Percentiles rank a stretch among this genome's conserved stretches.
phyloP scores from a whole-genome alignment of 2,113 vertebrate genomes.

The Coturnix japonica region DNA sequence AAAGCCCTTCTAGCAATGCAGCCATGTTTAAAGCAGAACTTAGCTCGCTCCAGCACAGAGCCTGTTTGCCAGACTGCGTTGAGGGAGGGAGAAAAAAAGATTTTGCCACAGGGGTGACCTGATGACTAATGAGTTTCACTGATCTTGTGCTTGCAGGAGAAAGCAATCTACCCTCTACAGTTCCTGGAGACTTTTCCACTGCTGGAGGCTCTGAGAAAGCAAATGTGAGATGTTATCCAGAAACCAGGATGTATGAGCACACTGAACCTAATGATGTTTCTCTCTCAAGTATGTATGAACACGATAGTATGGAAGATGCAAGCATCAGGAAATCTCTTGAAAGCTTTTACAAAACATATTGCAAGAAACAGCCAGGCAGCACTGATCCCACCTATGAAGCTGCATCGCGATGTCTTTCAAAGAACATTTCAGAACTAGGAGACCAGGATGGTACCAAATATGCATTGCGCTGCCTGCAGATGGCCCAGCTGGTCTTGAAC shows the following conservation, averaged over 20 bases:
- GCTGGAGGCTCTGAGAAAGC: not conserved
- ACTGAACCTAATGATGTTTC: not conserved
- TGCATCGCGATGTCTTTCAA: constrained; percentile 55
- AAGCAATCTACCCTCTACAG: not conserved
- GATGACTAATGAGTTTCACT: constrained; percentile 13
- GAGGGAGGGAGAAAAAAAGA: not conserved
- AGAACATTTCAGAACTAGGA: constrained; percentile 70
- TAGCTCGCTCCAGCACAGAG: not conserved
- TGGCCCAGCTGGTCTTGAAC: constrained; percentile 77
- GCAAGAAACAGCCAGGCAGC: not conserved
- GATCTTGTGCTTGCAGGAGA: constrained; percentile 69
- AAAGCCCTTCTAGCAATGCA: not conserved
- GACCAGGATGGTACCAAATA: constrained; percentile 59
- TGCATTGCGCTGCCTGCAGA: constrained; percentile 58
- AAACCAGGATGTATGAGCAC: not conserved
- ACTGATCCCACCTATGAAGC: not conserved
- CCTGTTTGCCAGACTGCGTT: not conserved
- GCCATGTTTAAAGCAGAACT: not conserved
- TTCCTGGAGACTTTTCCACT: not conserved
- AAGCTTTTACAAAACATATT: constrained; percentile 70
- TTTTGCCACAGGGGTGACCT: not conserved
- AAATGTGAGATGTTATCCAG: not conserved
- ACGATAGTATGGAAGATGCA: not conserved
- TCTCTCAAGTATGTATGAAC: not conserved
- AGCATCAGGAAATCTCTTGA: constrained; percentile 71